Evolutionary conservation across 37 sponge, comb jelly and placozoan genomes (phyloP), one percentile per base, ranked within the genome.

Genomic region (Halisarca cf. caerulea): DNA sequence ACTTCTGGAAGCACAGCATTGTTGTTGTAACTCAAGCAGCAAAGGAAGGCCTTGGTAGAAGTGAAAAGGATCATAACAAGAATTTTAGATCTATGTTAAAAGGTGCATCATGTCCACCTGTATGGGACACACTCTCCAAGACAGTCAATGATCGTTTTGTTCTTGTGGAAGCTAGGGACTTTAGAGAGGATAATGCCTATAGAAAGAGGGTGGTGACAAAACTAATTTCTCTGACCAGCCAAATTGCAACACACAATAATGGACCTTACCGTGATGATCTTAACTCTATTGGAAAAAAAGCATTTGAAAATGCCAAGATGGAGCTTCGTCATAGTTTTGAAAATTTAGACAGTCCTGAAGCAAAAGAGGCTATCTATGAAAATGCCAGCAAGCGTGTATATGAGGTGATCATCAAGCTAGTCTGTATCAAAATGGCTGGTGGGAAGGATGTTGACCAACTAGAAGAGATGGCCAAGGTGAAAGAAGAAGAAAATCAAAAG

Each of bases 1-100:
- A 68, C 69, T 68, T 6, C 69, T 68, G 69, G 69, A 68, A 68
- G 1, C 69, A 68, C 4, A 3, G 32, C 69, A 68, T 68, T 30
- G 4, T 68, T 27, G 69, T 68, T 27, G n/a, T 68, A 28, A 68
- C 69, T 4, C 69, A 68, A 8, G 69, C 32, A 68, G 69, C 32
- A 30, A 68, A 68, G 69, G 9, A 14, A 14, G n/a, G n/a, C n/a
- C 35, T 68, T 4, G 69, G 35, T 34, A 27, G 35, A 68, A 30
- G 32, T 61, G 64, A 61, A 23, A 23, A 61, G 6, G 30, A 27
- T 23, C 64, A 61, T 7, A 20, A 61, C 30, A 23, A 61, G n/a
- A 7, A 61, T 6, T 61, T 61, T 61, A 23, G 15, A 27, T 9
- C 9, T 28, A 15, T 61, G 5, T 7, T 61, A 7, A 61, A 61